Conservation (phyloP, 2,113 vertebrate species). For the Galemys pyrenaicus region DNA sequence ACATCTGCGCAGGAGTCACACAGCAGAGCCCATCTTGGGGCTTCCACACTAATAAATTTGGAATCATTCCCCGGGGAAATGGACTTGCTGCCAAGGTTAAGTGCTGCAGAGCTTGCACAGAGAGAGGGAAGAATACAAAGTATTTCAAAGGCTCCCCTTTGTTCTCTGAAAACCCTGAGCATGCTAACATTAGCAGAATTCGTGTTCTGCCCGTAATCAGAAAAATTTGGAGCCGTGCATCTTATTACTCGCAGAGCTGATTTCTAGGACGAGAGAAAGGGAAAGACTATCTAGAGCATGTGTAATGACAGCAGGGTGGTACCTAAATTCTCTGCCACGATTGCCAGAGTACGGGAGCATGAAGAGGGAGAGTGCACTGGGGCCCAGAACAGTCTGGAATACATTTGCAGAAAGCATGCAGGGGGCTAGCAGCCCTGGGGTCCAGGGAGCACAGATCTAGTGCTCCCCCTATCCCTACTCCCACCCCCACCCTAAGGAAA, state of each 20-base stretch:
- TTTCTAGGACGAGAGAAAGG: neutral
- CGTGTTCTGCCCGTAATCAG: neutral
- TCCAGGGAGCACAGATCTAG: neutral
- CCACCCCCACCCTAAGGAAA: neutral
- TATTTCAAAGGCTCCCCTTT: neutral
- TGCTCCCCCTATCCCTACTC: too few relatives aligned
- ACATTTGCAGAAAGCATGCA: neutral
- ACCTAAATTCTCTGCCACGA: neutral
- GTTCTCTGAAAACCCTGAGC: neutral
- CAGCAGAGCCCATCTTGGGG: neutral
- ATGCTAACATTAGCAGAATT: neutral
- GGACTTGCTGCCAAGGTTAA: neutral
- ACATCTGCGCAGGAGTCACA: neutral
- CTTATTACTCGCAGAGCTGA: neutral
- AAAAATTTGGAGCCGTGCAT: neutral
- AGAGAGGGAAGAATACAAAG: neutral
- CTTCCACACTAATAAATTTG: neutral
- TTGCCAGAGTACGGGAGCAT: neutral
- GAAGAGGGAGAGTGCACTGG: neutral
- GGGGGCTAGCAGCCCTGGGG: neutral
- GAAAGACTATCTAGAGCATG: neutral
- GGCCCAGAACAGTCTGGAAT: accelerated
- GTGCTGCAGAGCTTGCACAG: neutral
- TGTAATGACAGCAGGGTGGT: neutral
- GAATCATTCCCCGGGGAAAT: neutral